Evolutionary conservation across 2,888 invertebrate genomes (phyloP), one percentile per base, ranked within the genome.

Genomic region (Periphyllus acericola): DNA sequence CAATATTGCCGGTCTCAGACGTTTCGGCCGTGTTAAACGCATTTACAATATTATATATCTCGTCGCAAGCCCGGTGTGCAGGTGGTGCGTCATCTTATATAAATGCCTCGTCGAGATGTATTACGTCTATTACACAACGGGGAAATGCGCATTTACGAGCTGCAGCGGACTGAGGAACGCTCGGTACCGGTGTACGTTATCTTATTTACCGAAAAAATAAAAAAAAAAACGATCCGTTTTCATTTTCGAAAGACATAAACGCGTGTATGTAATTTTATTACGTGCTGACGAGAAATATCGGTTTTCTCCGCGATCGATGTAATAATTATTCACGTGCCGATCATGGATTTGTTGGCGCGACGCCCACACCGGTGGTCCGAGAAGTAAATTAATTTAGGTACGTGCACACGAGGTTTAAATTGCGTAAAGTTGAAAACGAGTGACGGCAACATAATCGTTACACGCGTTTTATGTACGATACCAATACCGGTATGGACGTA

Each of bases 361-460:
- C 36, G 34, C 36, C 74, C 36, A 74, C 36, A 36, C 19, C 2
- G 25, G 74, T 25, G 74, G 74, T 34, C 36, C 25, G 8, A 74
- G 11, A 66, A 11, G 29, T 36, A 32, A 74, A 74, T 74, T 34
- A 21, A 74, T 74, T 34, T 32, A 17, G 72, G 34, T n/a, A 32
- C 17, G 9, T 32, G 25, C 29, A 29, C 9, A 68, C 32, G 32
- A 32, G 68, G 32, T n/a, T n/a, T 46, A 46, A 81, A 68, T 40
- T 68, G 71, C 34, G 52, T 25, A 52, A 52, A 34, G 25, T 55
- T 17, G 34, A 72, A 46, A 82, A 82, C 71, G 46, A 81, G 71
- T n/a, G 46, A 9, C 11, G 52, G 52, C 66, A 17, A 72, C 14
- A 6, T 34, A 52, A 17, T 46, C 21, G 79, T 80, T 80, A 36